phyloP scores from a whole-genome alignment of 2,797 vertebrate species.

The Enteromius trimaculatus region DNA sequence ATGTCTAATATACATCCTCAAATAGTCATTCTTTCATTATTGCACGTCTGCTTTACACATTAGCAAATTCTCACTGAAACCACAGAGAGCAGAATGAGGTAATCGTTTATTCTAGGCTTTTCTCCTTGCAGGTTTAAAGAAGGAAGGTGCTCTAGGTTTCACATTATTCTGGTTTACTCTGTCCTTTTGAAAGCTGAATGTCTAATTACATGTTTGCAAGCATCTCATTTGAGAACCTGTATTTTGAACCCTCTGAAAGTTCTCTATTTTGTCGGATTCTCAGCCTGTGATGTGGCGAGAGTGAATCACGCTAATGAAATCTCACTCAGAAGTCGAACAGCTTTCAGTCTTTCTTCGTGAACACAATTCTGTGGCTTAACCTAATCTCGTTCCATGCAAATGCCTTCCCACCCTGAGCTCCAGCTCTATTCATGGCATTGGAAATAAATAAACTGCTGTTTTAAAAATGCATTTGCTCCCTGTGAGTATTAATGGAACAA shows the following conservation, averaged over 20 bases:
- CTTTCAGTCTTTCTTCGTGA: constrained; percentile 60
- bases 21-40: constrained; percentile 48
- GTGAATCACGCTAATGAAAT: constrained; percentile 61
- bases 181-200: constrained; percentile 35
- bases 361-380: constrained; percentile 63
- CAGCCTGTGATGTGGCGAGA: constrained; percentile 28
- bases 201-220: constrained; percentile 59
- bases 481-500: constrained; percentile 57
- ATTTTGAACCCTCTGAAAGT: constrained; percentile 39
- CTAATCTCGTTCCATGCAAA: constrained; percentile 49
- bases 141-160: constrained; percentile 20
- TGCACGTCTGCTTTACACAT: constrained; percentile 39
- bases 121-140: constrained; percentile 29
- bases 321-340: constrained; percentile 60
- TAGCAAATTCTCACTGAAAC: constrained; percentile 42
- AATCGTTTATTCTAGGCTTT: constrained; percentile 45
- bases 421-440: constrained; percentile 43
- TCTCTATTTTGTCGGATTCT: constrained; percentile 41
- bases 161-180: constrained; percentile 46
- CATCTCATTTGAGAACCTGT: constrained; percentile 45
- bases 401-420: constrained; percentile 53
- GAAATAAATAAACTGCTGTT: constrained; percentile 50
- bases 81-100: constrained; percentile 40
- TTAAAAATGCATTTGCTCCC: constrained; percentile 52
- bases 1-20: constrained; percentile 25